phyloP scores from a whole-genome alignment of 2,888 invertebrate species.

The Gryllus longicercus region DNA sequence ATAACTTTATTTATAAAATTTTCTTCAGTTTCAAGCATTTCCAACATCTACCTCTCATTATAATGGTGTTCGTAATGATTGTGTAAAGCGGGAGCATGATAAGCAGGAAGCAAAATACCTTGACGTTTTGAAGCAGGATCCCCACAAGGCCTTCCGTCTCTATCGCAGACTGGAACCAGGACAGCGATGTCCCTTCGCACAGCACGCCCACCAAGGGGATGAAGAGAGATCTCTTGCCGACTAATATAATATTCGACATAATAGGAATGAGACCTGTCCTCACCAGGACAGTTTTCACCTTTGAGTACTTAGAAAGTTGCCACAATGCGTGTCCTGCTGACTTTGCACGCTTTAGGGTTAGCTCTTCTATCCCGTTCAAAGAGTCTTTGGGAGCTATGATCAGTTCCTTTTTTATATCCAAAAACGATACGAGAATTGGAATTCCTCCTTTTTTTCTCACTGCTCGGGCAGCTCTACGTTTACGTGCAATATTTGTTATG shows the following conservation, averaged over 20 bases:
- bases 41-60: too few relatives aligned
- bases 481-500: not conserved
- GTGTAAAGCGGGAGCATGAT: too few relatives aligned
- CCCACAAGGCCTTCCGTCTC: not conserved
- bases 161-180: not conserved
- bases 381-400: not conserved
- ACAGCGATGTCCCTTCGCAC: not conserved
- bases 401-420: not conserved
- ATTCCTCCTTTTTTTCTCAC: not conserved
- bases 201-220: not conserved
- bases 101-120: too few relatives aligned
- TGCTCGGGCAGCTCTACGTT: not conserved
- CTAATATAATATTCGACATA: not conserved
- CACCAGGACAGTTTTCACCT: not conserved
- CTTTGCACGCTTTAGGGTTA: not conserved
- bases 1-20: too few relatives aligned
- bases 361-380: not conserved
- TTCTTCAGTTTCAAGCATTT: too few relatives aligned
- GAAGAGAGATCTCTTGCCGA: not conserved
- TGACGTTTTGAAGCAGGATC: not conserved
- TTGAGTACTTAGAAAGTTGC: not conserved
- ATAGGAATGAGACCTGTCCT: not conserved
- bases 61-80: too few relatives aligned
- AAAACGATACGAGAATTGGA: not conserved
- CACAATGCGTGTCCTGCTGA: not conserved